Conservation (phyloP, 2,888 invertebrate species). For the Platycheirus rosarum region DNA sequence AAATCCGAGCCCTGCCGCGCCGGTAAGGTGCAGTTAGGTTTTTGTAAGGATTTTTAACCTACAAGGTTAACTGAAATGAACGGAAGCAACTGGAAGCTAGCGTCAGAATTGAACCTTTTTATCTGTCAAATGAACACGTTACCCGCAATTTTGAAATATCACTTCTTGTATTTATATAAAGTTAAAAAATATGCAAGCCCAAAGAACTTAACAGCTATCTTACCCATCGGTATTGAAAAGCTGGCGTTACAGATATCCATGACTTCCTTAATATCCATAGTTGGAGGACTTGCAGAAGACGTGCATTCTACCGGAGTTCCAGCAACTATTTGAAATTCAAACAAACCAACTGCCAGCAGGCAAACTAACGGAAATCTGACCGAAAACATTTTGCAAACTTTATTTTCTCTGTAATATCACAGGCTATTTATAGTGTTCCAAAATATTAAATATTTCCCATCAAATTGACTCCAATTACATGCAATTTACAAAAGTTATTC, state of each 20-base stretch:
- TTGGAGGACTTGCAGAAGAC: constrained; percentile 65
- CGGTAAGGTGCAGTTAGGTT: no score
- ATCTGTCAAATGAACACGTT: no score
- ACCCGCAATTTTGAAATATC: no score
- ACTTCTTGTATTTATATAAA: no score
- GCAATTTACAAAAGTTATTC: no score
- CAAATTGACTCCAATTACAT: neutral
- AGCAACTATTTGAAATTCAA: neutral
- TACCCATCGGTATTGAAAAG: constrained; percentile 84
- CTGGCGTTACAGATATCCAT: constrained; percentile 84
- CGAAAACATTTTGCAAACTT: constrained; percentile 29
- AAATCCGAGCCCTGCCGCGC: no score
- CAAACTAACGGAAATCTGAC: constrained; percentile 17
- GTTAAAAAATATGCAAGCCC: no score
- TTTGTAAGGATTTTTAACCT: no score
- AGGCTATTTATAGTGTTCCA: constrained; percentile 25
- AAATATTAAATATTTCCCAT: constrained; percentile 11
- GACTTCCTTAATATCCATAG: constrained; percentile 81
- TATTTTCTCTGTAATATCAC: neutral
- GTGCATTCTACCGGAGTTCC: constrained; percentile 9
- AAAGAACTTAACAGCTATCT: no score
- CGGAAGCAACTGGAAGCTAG: no score
- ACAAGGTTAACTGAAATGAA: no score
- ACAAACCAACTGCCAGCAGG: constrained; percentile 4
- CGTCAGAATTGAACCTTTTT: no score